A percentile compares a stretch with the other conserved stretches of the same genome.
Conservation (phyloP, 2,797 vertebrate genomes). For the Schizopygopsis pylzovi region DNA sequence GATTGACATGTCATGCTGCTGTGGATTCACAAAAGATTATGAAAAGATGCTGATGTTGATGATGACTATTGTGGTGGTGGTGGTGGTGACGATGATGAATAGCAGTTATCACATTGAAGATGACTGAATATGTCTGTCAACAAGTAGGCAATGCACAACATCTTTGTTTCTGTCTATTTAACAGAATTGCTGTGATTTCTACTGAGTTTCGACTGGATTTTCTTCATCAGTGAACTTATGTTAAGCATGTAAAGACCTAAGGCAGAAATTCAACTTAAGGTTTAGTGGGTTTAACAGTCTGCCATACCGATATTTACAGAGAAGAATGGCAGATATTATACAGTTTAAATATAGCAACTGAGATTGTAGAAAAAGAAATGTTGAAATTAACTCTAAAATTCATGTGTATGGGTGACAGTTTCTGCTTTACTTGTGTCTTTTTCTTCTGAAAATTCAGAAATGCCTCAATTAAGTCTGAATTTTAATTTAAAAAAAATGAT, state of each 20-base stretch:
- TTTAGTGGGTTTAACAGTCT: neutral
- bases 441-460: neutral
- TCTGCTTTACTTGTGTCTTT: neutral
- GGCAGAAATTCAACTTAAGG: neutral
- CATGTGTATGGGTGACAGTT: neutral
- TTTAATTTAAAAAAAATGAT: neutral
- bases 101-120: slow-evolving; percentile 9
- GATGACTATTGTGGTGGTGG: neutral
- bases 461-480: neutral
- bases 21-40: neutral
- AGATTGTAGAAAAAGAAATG: neutral
- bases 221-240: neutral
- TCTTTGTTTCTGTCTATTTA: neutral
- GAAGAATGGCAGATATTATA: neutral
- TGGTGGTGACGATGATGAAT: neutral
- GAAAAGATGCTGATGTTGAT: slow-evolving; percentile 4
- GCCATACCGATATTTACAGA: neutral
- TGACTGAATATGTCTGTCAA: neutral
- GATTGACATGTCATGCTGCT: slow-evolving; percentile 1
- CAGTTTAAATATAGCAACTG: neutral
- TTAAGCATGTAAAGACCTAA: neutral
- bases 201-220: neutral
- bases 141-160: neutral
- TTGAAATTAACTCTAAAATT: neutral
- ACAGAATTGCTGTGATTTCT: neutral